Conservation (phyloP, 2,888 invertebrate species). For the Chrysolina oricalcia region DNA sequence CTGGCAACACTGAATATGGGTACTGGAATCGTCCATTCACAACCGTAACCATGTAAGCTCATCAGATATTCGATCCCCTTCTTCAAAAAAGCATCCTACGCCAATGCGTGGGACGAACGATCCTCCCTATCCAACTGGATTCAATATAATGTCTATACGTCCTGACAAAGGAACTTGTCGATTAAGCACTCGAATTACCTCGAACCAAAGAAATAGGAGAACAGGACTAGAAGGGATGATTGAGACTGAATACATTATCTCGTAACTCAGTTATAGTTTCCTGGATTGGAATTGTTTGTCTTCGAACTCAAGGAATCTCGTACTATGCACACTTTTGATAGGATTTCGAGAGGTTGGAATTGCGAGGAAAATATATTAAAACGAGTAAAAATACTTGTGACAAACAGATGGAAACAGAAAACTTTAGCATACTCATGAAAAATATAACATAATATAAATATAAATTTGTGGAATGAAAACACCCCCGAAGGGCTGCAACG, state of each 20-base stretch:
- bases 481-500: too few species aligned
- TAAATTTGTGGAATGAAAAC: too few species aligned
- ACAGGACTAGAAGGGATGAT: slow-evolving; percentile 7
- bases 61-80: background rate
- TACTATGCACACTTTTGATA: background rate
- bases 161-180: slow-evolving; percentile 50
- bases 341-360: background rate
- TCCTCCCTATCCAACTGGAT: slow-evolving; percentile 21
- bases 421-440: too few species aligned
- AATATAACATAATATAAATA: too few species aligned
- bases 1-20: too few species aligned
- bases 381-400: too few species aligned
- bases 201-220: slow-evolving; percentile 16
- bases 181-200: slow-evolving; percentile 47
- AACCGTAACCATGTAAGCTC: too few species aligned
- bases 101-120: slow-evolving; percentile 3
- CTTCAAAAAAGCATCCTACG: background rate
- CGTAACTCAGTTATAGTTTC: slow-evolving; percentile 43
- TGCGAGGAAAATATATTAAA: background rate
- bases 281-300: slow-evolving; percentile 30
- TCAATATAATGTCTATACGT: slow-evolving; percentile 43
- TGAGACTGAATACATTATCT: slow-evolving; percentile 43
- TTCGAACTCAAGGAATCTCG: background rate
- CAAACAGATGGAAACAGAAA: too few species aligned
- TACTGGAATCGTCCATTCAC: too few species aligned